Percentiles rank a stretch among this genome's conserved stretches.
These are phyloP conservation scores for Chrysogorgia sp. DNA, from an alignment of 92 coral and sea anemone species.

Conservation along the genomic window DNA sequence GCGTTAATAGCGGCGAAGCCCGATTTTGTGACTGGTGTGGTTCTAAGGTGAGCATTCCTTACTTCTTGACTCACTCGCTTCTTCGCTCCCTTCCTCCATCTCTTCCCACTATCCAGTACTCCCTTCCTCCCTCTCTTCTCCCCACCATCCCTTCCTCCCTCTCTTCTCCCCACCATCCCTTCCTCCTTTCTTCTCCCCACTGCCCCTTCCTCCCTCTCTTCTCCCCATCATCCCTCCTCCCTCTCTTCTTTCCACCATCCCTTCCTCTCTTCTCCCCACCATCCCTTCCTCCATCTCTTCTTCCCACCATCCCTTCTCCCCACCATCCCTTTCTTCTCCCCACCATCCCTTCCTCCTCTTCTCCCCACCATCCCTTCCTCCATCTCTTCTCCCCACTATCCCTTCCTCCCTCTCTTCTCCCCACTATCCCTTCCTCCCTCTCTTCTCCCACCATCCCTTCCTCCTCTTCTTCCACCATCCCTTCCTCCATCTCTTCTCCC, in stretches of 20 bases:
- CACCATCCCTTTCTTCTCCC: neutral
- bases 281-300: neutral
- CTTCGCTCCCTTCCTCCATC: neutral
- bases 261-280: neutral
- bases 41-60: constrained; percentile 49
- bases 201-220: too few relatives aligned
- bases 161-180: neutral
- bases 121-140: too few relatives aligned
- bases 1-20: constrained; percentile 95
- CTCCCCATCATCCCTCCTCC: neutral
- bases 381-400: neutral
- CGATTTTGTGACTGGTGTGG: constrained; percentile 99
- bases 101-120: neutral
- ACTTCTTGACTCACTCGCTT: neutral
- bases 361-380: neutral
- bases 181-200: neutral
- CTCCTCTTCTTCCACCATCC: neutral
- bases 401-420: neutral
- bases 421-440: neutral
- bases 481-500: too few relatives aligned
- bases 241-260: neutral
- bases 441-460: neutral
- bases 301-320: neutral
- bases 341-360: neutral
- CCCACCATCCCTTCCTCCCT: too few relatives aligned